phyloP scores from a whole-genome alignment of 2,113 vertebrate species.

The Megaceryle maxima region DNA sequence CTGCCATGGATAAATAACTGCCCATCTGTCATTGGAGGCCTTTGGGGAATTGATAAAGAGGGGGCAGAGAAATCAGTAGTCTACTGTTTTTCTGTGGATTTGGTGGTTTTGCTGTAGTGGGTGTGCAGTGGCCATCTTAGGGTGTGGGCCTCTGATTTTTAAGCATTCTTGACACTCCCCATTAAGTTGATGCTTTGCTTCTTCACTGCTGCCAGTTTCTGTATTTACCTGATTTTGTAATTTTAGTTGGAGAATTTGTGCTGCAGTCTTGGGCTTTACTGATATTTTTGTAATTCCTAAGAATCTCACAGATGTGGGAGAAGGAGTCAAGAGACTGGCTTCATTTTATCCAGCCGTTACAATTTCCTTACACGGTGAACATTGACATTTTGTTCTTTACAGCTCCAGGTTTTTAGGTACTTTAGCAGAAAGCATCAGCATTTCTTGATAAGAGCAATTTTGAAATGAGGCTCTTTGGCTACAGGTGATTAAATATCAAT shows the following conservation, averaged over 20 bases:
- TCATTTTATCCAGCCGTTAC: background rate
- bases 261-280: background rate
- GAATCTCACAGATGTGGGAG: background rate
- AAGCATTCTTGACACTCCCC: background rate
- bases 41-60: constrained; percentile 28
- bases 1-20: constrained; percentile 42
- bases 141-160: background rate
- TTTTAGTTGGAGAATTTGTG: background rate
- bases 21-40: constrained; percentile 56
- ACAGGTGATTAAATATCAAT: constrained; percentile 19
- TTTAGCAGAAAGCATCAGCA: background rate
- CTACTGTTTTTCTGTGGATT: constrained; percentile 14
- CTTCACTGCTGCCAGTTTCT: background rate
- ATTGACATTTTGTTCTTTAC: background rate
- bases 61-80: background rate
- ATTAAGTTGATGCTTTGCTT: background rate
- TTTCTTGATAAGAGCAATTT: constrained; percentile 23
- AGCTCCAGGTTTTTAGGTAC: background rate
- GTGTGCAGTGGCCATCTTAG: background rate
- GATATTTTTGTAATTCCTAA: background rate
- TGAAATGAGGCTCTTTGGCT: constrained; percentile 13
- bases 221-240: background rate
- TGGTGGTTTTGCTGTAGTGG: background rate
- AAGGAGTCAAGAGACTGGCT: background rate
- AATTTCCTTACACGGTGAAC: background rate